Percentiles rank a stretch among this genome's conserved stretches.
These are phyloP conservation scores for Cecidostiba fungosa DNA, from an alignment of 2,888 invertebrate genomes.

Conservation along the genomic window DNA sequence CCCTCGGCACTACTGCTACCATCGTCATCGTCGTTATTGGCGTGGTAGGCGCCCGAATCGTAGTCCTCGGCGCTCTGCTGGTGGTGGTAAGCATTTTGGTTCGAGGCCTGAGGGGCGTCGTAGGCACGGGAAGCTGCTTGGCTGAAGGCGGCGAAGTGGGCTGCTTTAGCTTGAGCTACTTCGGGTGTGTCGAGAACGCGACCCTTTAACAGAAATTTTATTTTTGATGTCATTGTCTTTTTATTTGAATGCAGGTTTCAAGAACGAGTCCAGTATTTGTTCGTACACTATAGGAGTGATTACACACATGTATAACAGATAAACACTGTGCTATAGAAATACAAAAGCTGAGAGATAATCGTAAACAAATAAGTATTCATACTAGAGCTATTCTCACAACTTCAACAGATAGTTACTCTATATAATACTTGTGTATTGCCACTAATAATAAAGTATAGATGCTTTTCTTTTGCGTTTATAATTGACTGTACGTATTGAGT, in stretches of 20 bases:
- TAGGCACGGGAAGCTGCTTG: conserved; percentile 60
- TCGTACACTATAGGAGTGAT: not conserved
- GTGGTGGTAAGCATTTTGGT: conserved; percentile 10
- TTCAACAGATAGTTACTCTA: not conserved
- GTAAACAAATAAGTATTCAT: not conserved
- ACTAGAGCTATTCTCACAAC: not conserved
- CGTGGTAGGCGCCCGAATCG: conserved; percentile 50
- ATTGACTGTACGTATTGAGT: not conserved
- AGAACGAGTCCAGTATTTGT: not conserved
- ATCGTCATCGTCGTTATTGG: conserved; percentile 41
- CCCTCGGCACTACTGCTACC: conserved; percentile 25
- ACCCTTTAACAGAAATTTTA: conserved; percentile 56
- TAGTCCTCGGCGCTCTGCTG: conserved; percentile 36
- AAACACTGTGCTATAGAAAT: not conserved
- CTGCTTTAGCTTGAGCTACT: conserved; percentile 72
- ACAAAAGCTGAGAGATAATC: not conserved
- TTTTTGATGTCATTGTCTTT: too few relatives aligned
- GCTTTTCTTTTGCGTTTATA: not conserved
- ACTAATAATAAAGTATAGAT: not conserved
- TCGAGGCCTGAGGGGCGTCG: conserved; percentile 55
- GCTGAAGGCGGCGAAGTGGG: conserved; percentile 66
- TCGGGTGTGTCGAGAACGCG: conserved; percentile 73
- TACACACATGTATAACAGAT: not conserved
- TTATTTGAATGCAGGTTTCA: too few relatives aligned
- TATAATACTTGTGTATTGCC: not conserved